A percentile compares a stretch with the other conserved stretches of the same genome.
Conservation (phyloP, 2,113 vertebrate genomes). For the Rhinogobius similis region DNA sequence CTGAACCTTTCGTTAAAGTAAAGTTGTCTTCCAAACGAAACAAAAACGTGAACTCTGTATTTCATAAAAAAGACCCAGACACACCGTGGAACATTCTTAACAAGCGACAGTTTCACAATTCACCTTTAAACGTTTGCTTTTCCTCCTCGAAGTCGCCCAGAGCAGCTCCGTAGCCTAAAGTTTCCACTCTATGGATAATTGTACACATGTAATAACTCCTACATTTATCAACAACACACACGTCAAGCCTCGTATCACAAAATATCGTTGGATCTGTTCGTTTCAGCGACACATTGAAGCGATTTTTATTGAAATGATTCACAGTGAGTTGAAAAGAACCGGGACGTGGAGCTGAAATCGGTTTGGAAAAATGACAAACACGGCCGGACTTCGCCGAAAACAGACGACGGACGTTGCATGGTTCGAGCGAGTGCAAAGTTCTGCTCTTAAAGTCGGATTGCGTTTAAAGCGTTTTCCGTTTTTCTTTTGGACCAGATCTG, state of each 20-base stretch:
- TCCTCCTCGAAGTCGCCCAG: too few species aligned
- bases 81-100: too few species aligned
- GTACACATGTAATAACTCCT: slow-evolving; percentile 24
- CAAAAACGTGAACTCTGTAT: too few species aligned
- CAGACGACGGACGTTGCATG: slow-evolving; percentile 25
- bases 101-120: too few species aligned
- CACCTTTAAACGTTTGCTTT: too few species aligned
- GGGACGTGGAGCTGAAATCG: too few species aligned
- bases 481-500: slow-evolving; percentile 38
- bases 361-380: too few species aligned
- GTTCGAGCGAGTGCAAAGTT: slow-evolving; percentile 61
- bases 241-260: slow-evolving; percentile 34
- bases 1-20: too few species aligned
- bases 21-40: too few species aligned
- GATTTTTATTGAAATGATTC: slow-evolving; percentile 15
- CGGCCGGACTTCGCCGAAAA: too few species aligned
- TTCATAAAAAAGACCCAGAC: too few species aligned
- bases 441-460: slow-evolving; percentile 63
- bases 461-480: slow-evolving; percentile 25
- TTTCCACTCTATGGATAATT: background rate
- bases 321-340: slow-evolving; percentile 56
- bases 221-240: slow-evolving; percentile 47
- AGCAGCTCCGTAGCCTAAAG: too few species aligned
- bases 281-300: background rate
- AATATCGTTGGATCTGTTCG: slow-evolving; percentile 14